These are phyloP conservation scores for Phataginus tetradactyla DNA, from an alignment of 2,797 vertebrate genomes.

Conservation along the genomic window DNA sequence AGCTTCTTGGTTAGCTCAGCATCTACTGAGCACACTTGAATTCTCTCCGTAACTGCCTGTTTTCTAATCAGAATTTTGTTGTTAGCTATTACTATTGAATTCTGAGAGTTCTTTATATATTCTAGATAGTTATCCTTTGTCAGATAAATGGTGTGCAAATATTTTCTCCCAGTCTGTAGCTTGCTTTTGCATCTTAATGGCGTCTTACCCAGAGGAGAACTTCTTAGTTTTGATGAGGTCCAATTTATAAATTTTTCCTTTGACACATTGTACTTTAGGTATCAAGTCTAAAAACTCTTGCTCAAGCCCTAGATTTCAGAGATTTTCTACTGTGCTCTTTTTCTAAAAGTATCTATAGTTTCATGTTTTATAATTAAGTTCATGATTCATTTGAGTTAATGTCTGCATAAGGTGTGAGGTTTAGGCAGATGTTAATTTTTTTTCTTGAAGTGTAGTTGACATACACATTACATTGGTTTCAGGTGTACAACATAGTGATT, in stretches of 20 bases:
- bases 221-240: background rate
- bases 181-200: background rate
- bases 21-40: background rate
- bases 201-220: background rate
- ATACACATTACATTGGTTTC: too few species aligned
- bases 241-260: background rate
- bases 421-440: background rate
- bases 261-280: background rate
- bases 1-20: background rate
- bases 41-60: background rate
- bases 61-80: slow-evolving; percentile 1
- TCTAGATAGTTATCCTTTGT: background rate
- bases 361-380: background rate
- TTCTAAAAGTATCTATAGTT: background rate
- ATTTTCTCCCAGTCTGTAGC: background rate
- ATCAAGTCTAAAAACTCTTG: background rate
- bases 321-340: background rate
- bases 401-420: background rate
- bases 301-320: background rate
- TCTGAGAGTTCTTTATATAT: background rate
- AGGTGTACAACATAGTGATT: too few species aligned
- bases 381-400: background rate
- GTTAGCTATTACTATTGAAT: background rate
- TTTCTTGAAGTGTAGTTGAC: background rate
- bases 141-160: background rate